phyloP scores from a whole-genome alignment of 30 jellyfish, hydroid and myxozoan genomes.

The Turritopsis dohrnii region DNA sequence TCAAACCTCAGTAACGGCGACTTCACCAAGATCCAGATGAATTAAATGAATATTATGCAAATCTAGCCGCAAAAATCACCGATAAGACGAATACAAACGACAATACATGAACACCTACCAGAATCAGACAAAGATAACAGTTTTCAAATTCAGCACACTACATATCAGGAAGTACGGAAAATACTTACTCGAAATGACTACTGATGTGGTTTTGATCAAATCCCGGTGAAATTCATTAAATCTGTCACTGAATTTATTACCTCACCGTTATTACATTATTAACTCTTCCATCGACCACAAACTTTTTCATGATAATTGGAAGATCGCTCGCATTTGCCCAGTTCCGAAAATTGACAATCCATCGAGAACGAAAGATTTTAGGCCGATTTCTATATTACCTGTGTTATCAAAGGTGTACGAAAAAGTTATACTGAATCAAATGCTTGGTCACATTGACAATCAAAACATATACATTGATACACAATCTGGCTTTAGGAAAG shows the following conservation, averaged over 20 bases:
- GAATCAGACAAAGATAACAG: neutral
- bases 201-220: neutral
- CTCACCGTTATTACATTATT: constrained; percentile 3
- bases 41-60: neutral
- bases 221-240: neutral
- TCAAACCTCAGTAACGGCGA: neutral
- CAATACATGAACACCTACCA: neutral
- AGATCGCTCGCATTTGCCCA: constrained; percentile 12
- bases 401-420: constrained; percentile 2
- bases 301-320: constrained; percentile 6
- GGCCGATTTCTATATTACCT: constrained; percentile 7
- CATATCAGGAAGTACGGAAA: neutral
- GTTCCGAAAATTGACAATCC: constrained; percentile 9
- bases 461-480: neutral
- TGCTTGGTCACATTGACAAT: neutral
- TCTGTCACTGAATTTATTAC: neutral
- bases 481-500: constrained; percentile 10
- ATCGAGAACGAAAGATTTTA: neutral
- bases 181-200: neutral
- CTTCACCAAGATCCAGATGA: neutral
- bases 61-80: neutral
- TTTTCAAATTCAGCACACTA: neutral
- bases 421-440: neutral
- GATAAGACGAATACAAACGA: neutral
- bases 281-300: constrained; percentile 3